Evolutionary conservation across 2,113 vertebrate genomes (phyloP).

Genomic region (Egretta garzetta): DNA sequence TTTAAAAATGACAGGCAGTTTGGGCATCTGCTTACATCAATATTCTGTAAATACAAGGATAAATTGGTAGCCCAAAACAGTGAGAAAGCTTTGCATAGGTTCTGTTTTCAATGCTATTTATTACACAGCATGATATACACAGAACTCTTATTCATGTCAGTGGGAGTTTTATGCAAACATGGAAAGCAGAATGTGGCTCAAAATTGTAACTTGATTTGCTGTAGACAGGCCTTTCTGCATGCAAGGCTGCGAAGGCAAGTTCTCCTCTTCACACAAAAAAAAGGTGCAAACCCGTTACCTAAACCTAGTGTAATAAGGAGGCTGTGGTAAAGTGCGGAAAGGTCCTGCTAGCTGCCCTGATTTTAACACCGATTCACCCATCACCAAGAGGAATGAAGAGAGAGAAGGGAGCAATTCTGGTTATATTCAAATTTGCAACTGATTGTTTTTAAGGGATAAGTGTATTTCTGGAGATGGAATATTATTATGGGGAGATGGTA

Average conservation of each 20-base stretch:
- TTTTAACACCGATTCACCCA: constrained; percentile 2
- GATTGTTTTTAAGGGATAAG: constrained; percentile 23
- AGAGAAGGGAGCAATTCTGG: background rate
- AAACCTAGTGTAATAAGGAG: background rate
- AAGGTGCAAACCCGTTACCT: constrained; percentile 29
- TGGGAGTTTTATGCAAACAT: constrained; percentile 72
- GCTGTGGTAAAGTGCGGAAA: background rate
- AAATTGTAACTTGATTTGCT: constrained; percentile 65
- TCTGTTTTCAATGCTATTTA: constrained; percentile 73
- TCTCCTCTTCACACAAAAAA: constrained; percentile 50
- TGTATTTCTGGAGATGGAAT: background rate
- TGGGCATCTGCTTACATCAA: constrained; percentile 70
- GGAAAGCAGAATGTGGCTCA: constrained; percentile 64
- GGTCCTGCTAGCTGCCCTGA: constrained; percentile 5
- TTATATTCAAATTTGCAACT: constrained; percentile 12
- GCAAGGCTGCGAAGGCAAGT: constrained; percentile 38
- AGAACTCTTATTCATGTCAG: constrained; percentile 71
- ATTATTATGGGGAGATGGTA: background rate
- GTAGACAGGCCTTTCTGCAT: constrained; percentile 60
- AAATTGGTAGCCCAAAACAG: constrained; percentile 67
- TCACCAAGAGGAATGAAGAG: background rate
- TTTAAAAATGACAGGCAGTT: constrained; percentile 61
- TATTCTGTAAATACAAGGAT: constrained; percentile 70
- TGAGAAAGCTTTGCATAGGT: constrained; percentile 68
- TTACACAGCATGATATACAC: constrained; percentile 72